Percentiles rank a stretch among this genome's conserved stretches.
Evolutionary conservation across 2,113 vertebrate genomes (phyloP).

Genomic region (Mobula hypostoma): DNA sequence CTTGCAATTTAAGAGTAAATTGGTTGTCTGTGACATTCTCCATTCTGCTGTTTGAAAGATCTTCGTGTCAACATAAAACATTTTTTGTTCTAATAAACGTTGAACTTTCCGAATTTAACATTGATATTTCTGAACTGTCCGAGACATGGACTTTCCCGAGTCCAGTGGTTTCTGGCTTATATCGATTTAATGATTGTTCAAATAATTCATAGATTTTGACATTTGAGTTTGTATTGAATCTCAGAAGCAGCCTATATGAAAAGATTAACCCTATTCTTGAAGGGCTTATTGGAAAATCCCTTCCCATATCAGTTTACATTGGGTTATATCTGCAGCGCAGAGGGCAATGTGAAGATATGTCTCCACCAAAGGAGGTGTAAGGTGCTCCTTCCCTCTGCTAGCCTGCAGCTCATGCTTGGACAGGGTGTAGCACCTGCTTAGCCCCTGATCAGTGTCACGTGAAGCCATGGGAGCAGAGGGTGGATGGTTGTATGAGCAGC

Average conservation of each 20-base stretch:
- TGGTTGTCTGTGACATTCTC: neutral
- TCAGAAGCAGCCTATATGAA: neutral
- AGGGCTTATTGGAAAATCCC: neutral
- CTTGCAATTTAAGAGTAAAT: neutral
- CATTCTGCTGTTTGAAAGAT: neutral
- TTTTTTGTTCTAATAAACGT: neutral
- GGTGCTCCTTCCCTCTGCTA: too few species aligned
- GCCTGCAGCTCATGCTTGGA: too few species aligned
- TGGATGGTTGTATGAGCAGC: too few species aligned
- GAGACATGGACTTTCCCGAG: neutral
- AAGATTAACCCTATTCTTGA: neutral
- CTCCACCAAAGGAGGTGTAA: too few species aligned
- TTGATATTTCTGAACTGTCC: neutral
- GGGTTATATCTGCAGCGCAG: neutral
- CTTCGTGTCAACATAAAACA: neutral
- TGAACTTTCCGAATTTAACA: neutral
- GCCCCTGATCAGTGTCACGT: too few species aligned
- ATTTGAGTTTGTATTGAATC: neutral
- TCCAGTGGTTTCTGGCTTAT: neutral
- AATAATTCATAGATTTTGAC: neutral
- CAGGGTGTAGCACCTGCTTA: too few species aligned
- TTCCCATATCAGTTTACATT: neutral
- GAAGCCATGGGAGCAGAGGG: too few species aligned
- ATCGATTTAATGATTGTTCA: neutral
- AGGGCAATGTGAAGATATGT: too few species aligned